Percentiles rank a stretch among this genome's conserved stretches.
phyloP scores from a whole-genome alignment of 2,113 vertebrate genomes.

The Vombatus ursinus region DNA sequence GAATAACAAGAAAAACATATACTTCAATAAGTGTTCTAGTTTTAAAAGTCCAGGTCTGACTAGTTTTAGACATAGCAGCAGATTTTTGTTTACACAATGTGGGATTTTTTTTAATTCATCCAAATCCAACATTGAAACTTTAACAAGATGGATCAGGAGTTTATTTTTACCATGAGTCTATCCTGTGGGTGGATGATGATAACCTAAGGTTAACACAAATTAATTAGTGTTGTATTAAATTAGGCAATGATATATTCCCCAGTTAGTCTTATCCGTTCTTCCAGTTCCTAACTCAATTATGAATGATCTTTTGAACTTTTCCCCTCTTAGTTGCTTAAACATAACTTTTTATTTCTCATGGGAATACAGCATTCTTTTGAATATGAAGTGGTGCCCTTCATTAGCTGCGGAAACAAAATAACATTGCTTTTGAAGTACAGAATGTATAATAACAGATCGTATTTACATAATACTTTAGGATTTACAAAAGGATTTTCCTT shows the following conservation, averaged over 20 bases:
- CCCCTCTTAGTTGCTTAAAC: conserved; percentile 36
- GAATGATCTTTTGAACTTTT: conserved; percentile 54
- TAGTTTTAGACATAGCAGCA: conserved; percentile 55
- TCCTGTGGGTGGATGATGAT: conserved; percentile 57
- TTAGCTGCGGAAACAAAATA: conserved; percentile 51
- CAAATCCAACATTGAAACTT: conserved; percentile 60
- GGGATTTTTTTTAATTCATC: conserved; percentile 63
- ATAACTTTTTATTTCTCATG: conserved; percentile 34
- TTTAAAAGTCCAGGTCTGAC: conserved; percentile 60
- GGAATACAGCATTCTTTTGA: conserved; percentile 50
- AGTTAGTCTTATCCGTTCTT: conserved; percentile 59
- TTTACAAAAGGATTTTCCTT: neutral
- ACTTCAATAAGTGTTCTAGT: conserved; percentile 52
- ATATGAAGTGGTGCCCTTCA: conserved; percentile 42
- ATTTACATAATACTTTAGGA: neutral
- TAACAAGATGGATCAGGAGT: conserved; percentile 62
- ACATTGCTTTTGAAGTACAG: conserved; percentile 53
- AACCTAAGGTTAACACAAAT: conserved; percentile 66
- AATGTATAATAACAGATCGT: conserved; percentile 43
- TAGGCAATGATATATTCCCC: conserved; percentile 50
- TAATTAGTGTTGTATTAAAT: conserved; percentile 59
- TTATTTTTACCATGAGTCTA: conserved; percentile 68
- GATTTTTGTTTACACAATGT: neutral
- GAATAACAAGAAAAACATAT: neutral
- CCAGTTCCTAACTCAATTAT: conserved; percentile 1